Percentiles rank a stretch among this genome's conserved stretches.
phyloP scores from a whole-genome alignment of 2,113 vertebrate genomes.

The Cyprinodon variegatus region DNA sequence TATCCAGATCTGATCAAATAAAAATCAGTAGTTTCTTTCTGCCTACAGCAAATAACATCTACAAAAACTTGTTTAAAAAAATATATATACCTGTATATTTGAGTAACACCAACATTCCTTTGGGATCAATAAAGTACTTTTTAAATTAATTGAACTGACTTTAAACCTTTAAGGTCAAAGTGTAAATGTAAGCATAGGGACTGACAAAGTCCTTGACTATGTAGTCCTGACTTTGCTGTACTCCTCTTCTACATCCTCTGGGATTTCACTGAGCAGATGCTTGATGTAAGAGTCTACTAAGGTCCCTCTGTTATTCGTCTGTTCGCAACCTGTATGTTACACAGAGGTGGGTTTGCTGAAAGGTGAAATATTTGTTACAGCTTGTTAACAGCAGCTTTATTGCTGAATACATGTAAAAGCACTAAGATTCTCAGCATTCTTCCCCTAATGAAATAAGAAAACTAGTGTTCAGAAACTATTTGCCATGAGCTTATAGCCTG shows the following conservation, averaged over 20 bases:
- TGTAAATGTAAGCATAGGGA: neutral
- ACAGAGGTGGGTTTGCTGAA: slow-evolving; percentile 16
- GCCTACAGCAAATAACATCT: no score
- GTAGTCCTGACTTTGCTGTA: slow-evolving; percentile 25
- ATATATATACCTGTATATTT: no score
- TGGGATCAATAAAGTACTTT: neutral
- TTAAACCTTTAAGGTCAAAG: neutral
- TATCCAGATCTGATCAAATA: no score
- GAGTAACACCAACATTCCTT: neutral
- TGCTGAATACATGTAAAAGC: slow-evolving; percentile 12
- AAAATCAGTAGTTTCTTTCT: no score
- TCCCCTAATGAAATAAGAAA: neutral
- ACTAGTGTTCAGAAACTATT: neutral
- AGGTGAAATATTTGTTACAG: slow-evolving; percentile 20
- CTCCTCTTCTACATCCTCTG: neutral
- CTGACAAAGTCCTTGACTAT: neutral
- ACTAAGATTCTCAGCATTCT: neutral
- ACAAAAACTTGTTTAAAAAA: no score
- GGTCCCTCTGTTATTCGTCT: slow-evolving; percentile 25
- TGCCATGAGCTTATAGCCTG: neutral
- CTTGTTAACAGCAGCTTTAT: slow-evolving; percentile 15
- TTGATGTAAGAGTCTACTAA: slow-evolving; percentile 1
- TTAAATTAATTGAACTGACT: neutral
- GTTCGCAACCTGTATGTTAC: slow-evolving; percentile 39
- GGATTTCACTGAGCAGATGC: slow-evolving; percentile 29